Evolutionary conservation across 2,797 vertebrate species (phyloP).

Genomic region (Rhinoraja longicauda): DNA sequence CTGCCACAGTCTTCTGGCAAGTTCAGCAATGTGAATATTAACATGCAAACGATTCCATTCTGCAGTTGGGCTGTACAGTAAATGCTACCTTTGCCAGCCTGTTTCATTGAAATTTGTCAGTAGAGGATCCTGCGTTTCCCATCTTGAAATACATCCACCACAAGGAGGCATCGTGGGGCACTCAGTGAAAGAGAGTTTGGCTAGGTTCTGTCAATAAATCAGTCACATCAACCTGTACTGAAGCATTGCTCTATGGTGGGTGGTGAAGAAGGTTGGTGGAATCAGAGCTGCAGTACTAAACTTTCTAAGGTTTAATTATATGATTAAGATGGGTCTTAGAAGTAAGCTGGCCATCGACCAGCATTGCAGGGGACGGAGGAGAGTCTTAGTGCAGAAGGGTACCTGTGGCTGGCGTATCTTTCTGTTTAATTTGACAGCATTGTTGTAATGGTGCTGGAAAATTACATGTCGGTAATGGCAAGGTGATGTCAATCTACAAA

Average conservation of each 20-base stretch:
- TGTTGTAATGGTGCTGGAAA: not conserved
- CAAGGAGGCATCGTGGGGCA: conserved; percentile 61
- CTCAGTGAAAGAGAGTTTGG: conserved; percentile 66
- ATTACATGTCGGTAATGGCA: not conserved
- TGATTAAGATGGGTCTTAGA: not conserved
- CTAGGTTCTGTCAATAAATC: conserved; percentile 57
- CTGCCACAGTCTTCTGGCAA: conserved; percentile 62
- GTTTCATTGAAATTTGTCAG: conserved; percentile 69
- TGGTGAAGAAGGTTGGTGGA: conserved; percentile 49
- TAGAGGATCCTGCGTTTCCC: conserved; percentile 55
- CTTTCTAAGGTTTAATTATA: not conserved
- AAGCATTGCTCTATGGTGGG: not conserved
- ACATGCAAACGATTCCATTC: conserved; percentile 75
- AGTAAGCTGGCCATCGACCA: not conserved
- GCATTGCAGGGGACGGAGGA: not conserved
- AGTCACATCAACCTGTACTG: conserved; percentile 38
- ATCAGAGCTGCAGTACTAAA: conserved; percentile 40
- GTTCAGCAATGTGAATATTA: conserved; percentile 66
- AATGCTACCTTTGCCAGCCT: conserved; percentile 57
- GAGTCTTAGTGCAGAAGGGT: not conserved
- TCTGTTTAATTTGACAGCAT: not conserved
- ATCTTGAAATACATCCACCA: conserved; percentile 59
- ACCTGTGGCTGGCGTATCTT: not conserved
- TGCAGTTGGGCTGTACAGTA: conserved; percentile 66
- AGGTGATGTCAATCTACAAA: not conserved